Base-by-base conservation (phyloP, 2,797 vertebrate genomes). In the Phaenicophaeus curvirostris region DNA sequence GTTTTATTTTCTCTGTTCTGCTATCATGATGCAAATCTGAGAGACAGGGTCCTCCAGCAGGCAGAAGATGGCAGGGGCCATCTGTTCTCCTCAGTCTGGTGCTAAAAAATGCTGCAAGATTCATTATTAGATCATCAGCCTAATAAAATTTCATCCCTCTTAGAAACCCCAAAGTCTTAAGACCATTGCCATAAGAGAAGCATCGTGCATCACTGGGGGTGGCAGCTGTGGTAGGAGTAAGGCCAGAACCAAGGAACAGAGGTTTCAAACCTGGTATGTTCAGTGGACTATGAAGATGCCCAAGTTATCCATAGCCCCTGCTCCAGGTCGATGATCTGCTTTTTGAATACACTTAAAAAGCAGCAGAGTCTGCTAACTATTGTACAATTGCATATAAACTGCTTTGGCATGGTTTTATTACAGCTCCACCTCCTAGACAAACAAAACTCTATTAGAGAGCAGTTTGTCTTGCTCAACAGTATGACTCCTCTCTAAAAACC, bases 341-440 rank as follows among this genome's bases (percentile, higher is more conserved):
- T 75, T 90, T 51, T 79, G 37, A 88, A 46, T 4, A 42, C 12
- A 17, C 17, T 25, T 44, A 13, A 1, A 8, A 74, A 75, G 50
- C 41, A 83, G 44, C 57, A 51, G 18, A 78, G 27, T 53, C 80
- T 86, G 46, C 51, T 75, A 87, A 50, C 71, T 51, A 8, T 11
- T 28, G 9, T 55, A 53, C 23, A 11, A n/a, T 54, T 68, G 8
- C 30, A 71, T 4, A 8, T 31, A 53, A 61, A 68, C 62, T 75
- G 39, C 51, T 61, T 33, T 63, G 54, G 82, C 58, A 62, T 30
- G 42, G n/a, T 67, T 94, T 94, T 92, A 91, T 66, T 76, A 51
- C 73, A 85, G 78, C 85, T 71, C 76, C 71, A 86, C 89, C 91
- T 93, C 41, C 33, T 78, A 87, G 42, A 44, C 66, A 95, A 91